phyloP scores from a whole-genome alignment of 2,113 vertebrate species.

The Hippocampus comes region DNA sequence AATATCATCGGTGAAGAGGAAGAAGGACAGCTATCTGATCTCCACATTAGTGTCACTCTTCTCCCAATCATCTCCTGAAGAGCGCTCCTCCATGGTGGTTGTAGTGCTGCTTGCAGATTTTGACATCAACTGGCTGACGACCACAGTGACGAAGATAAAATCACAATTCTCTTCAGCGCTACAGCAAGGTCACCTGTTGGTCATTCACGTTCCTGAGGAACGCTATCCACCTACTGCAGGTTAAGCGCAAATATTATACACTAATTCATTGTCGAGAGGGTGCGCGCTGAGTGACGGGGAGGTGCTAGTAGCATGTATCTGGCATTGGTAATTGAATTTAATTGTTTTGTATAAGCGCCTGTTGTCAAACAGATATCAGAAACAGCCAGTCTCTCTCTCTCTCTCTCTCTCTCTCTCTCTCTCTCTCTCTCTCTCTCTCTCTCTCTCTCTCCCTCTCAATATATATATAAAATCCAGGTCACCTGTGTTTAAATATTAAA shows the following conservation, averaged over 20 bases:
- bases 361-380: too few relatives aligned
- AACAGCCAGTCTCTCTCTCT: too few relatives aligned
- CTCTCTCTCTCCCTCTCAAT: too few relatives aligned
- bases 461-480: not conserved
- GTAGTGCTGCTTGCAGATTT: slow-evolving; percentile 80
- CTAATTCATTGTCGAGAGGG: not conserved
- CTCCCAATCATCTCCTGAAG: slow-evolving; percentile 69
- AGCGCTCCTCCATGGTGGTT: slow-evolving; percentile 78
- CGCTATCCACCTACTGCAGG: slow-evolving; percentile 67
- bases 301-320: not conserved
- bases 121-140: slow-evolving; percentile 64
- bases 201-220: slow-evolving; percentile 64
- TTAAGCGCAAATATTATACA: slow-evolving; percentile 11
- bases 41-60: slow-evolving; percentile 80
- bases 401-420: too few relatives aligned
- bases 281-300: not conserved
- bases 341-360: too few relatives aligned
- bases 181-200: slow-evolving; percentile 70
- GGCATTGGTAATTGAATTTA: not conserved
- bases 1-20: slow-evolving; percentile 67
- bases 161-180: slow-evolving; percentile 61
- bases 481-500: not conserved
- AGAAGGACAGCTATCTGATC: slow-evolving; percentile 68
- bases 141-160: slow-evolving; percentile 39
- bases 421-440: too few relatives aligned